A percentile compares a stretch with the other conserved stretches of the same genome.
Evolutionary conservation across 2,888 invertebrate species (phyloP).

Genomic region (Cataglyphis cursor): DNA sequence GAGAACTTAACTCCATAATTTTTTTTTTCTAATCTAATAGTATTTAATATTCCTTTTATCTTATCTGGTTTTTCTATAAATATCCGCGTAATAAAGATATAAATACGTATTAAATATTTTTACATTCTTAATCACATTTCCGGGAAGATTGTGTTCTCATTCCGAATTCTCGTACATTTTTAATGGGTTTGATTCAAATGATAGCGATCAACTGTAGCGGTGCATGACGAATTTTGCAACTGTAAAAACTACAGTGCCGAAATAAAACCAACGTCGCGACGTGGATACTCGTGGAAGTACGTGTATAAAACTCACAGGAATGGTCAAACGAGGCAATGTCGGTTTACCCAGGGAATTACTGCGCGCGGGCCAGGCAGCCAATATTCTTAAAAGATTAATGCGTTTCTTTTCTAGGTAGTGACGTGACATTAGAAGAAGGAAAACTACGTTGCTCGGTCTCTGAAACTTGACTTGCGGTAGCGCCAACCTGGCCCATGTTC

Average conservation of each 20-base stretch:
- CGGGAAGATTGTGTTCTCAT: neutral
- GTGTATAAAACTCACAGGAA: slow-evolving; percentile 72
- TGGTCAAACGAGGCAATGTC: slow-evolving; percentile 72
- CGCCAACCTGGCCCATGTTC: slow-evolving; percentile 32
- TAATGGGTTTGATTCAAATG: slow-evolving; percentile 53
- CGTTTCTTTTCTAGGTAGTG: slow-evolving; percentile 80
- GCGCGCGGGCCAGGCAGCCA: slow-evolving; percentile 73
- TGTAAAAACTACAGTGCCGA: slow-evolving; percentile 44
- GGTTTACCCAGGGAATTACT: slow-evolving; percentile 77
- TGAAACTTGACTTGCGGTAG: slow-evolving; percentile 29
- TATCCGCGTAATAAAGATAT: neutral
- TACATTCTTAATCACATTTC: neutral
- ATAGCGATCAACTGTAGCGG: slow-evolving; percentile 50
- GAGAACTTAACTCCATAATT: neutral
- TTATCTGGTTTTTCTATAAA: neutral
- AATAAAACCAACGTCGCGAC: slow-evolving; percentile 41
- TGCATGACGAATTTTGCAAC: slow-evolving; percentile 42
- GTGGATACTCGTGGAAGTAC: slow-evolving; percentile 35
- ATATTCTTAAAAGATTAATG: slow-evolving; percentile 83
- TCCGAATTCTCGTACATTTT: neutral
- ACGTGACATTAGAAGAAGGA: slow-evolving; percentile 80
- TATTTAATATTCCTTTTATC: neutral
- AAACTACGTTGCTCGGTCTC: slow-evolving; percentile 66
- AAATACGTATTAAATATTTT: neutral
- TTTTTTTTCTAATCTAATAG: neutral